A percentile compares a stretch with the other conserved stretches of the same genome.
Evolutionary conservation across 2,888 invertebrate species (phyloP).

Genomic region (Caenorhabditis drosophilae): DNA sequence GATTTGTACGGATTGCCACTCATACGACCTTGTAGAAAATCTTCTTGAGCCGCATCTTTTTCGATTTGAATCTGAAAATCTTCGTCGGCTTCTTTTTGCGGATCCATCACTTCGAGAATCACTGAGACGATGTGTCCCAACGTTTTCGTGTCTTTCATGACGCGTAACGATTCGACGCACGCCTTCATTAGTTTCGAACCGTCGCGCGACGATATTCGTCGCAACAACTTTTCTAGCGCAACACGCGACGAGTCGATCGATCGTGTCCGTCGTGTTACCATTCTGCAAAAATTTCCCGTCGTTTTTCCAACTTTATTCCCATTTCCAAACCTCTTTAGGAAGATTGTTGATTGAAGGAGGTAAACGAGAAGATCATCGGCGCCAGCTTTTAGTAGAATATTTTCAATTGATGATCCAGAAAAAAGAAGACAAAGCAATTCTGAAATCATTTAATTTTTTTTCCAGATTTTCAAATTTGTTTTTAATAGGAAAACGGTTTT

Average conservation of each 20-base stretch:
- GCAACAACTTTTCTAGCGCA: constrained; percentile 39
- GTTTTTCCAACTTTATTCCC: too few species aligned
- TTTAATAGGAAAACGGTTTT: neutral
- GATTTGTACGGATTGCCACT: constrained; percentile 94
- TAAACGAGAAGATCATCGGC: constrained; percentile 41
- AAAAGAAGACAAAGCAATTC: constrained; percentile 34
- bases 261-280: constrained; percentile 25
- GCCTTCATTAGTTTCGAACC: constrained; percentile 32
- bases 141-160: constrained; percentile 21
- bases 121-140: constrained; percentile 45
- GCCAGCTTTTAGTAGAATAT: constrained; percentile 42
- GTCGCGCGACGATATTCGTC: constrained; percentile 32
- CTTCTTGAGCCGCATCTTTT: constrained; percentile 98
- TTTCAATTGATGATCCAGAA: constrained; percentile 39
- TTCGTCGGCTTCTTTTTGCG: constrained; percentile 88
- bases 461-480: neutral
- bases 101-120: constrained; percentile 80
- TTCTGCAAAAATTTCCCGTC: too few species aligned
- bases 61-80: constrained; percentile 95
- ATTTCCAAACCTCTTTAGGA: too few species aligned
- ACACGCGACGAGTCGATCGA: constrained; percentile 36
- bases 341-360: constrained; percentile 48
- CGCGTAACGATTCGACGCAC: constrained; percentile 33
- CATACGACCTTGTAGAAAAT: constrained; percentile 87
- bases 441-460: neutral